Base-by-base conservation (phyloP, 2,113 vertebrate species). In the Pelodiscus sinensis region DNA sequence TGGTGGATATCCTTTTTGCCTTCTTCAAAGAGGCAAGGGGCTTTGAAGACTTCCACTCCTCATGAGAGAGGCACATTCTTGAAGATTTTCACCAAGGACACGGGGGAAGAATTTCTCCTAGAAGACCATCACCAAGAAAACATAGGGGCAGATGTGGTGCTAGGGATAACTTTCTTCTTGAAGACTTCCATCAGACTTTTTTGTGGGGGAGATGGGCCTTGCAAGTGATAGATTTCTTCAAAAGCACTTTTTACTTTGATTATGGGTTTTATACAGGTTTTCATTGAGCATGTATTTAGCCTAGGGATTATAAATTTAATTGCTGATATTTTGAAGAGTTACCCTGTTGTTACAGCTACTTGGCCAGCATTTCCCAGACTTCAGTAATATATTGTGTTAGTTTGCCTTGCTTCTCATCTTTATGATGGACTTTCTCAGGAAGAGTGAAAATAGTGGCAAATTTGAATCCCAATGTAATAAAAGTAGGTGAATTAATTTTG, bases 271-370 rank as follows among this genome's bases (percentile, higher is more conserved):
- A 84, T 94, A 38, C 96, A 96, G 90, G 88, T 96, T 97, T 97
- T 95, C 92, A 94, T 96, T 97, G 92, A 93, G 90, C 90, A 86
- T 84, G 94, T 82, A 87, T 71, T 92, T 95, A 89, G 89, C 84
- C 96, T 92, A 87, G 91, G 93, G 94, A 94, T 91, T 96, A 80
- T 97, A 96, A 88, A 31, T 78, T 94, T 97, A 92, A 95, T 85
- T 97, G 84, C 93, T 51, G 81, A 96, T 92, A 91, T 96, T 98
- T 97, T 97, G 96, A 97, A 97, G 95, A 95, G 94, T 96, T 96
- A 81, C 85, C 92, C 93, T 98, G 97, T 98, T 98, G 97, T 97
- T 96, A 97, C 97, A 98, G 97, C 97, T 98, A 97, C 95, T 96
- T 94, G 94, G 96, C 95, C 96, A 97, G 96, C 96, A 95, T 97